phyloP scores from a whole-genome alignment of 2,888 invertebrate species.

The Aspidapion aeneum region DNA sequence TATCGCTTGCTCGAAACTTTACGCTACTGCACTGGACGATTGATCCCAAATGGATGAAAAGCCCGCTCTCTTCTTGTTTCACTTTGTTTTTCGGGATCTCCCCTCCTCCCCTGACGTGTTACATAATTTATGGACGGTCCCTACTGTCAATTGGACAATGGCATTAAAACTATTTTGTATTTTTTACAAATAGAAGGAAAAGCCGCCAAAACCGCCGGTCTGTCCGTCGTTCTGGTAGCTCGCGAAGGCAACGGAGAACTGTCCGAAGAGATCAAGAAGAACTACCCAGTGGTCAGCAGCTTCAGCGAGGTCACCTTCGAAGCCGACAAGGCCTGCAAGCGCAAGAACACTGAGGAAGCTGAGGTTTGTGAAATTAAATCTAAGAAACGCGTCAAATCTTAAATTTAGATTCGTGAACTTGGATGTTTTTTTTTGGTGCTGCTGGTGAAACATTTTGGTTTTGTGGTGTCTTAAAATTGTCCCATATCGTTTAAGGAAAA shows the following conservation, averaged over 20 bases:
- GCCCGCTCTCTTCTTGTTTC: not conserved
- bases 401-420: no score
- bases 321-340: slow-evolving; percentile 35
- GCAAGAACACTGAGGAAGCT: slow-evolving; percentile 41
- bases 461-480: no score
- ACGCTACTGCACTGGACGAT: no score
- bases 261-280: slow-evolving; percentile 53
- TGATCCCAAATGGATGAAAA: not conserved
- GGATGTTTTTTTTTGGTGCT: no score
- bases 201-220: slow-evolving; percentile 74
- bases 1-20: no score
- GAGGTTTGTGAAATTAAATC: slow-evolving; percentile 41
- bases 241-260: slow-evolving; percentile 78
- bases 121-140: no score
- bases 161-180: no score
- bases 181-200: slow-evolving; percentile 83
- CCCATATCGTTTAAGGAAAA: no score
- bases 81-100: no score
- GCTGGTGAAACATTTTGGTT: not conserved
- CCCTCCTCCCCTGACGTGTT: no score
- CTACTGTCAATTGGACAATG: no score
- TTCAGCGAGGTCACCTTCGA: slow-evolving; percentile 55
- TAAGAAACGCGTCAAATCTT: slow-evolving; percentile 26
- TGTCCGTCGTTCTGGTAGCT: slow-evolving; percentile 64
- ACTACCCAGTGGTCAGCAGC: slow-evolving; percentile 57